These are phyloP conservation scores for Cottoperca gobio DNA, from an alignment of 2,797 vertebrate species.

Conservation along the genomic window DNA sequence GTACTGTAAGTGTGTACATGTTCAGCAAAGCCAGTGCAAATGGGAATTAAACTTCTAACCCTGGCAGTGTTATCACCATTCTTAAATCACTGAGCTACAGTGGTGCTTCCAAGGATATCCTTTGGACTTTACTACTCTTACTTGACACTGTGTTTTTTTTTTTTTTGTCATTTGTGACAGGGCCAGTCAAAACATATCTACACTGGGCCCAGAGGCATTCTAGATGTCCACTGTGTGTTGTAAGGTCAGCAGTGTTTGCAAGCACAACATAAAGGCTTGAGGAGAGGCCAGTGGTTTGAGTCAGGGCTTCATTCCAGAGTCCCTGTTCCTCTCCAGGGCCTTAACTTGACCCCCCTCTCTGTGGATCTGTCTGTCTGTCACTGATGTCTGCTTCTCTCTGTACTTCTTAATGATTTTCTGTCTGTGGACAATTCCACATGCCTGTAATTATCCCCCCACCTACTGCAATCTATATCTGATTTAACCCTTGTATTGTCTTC, in stretches of 20 bases:
- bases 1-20: slow-evolving; percentile 15
- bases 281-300: slow-evolving; percentile 38
- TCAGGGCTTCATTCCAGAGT: slow-evolving; percentile 24
- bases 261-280: slow-evolving; percentile 67
- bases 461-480: not conserved
- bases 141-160: slow-evolving; percentile 44
- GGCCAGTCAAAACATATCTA: slow-evolving; percentile 71
- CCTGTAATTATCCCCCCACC: slow-evolving; percentile 2
- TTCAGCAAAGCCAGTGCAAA: slow-evolving; percentile 30
- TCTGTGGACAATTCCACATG: slow-evolving; percentile 38
- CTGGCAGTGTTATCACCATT: slow-evolving; percentile 44
- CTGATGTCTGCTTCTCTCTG: slow-evolving; percentile 41
- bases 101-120: slow-evolving; percentile 43
- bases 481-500: too few relatives aligned
- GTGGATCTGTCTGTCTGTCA: slow-evolving; percentile 17
- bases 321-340: slow-evolving; percentile 28
- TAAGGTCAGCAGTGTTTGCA: slow-evolving; percentile 73
- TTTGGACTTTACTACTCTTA: slow-evolving; percentile 59
- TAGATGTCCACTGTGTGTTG: slow-evolving; percentile 65
- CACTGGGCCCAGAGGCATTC: slow-evolving; percentile 55
- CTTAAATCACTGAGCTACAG: slow-evolving; percentile 50
- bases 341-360: slow-evolving; percentile 35
- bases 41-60: slow-evolving; percentile 63
- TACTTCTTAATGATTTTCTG: slow-evolving; percentile 68
- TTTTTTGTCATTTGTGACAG: slow-evolving; percentile 67